Conservation (phyloP, 2,888 invertebrate genomes). For the Horisme vitalbata region DNA sequence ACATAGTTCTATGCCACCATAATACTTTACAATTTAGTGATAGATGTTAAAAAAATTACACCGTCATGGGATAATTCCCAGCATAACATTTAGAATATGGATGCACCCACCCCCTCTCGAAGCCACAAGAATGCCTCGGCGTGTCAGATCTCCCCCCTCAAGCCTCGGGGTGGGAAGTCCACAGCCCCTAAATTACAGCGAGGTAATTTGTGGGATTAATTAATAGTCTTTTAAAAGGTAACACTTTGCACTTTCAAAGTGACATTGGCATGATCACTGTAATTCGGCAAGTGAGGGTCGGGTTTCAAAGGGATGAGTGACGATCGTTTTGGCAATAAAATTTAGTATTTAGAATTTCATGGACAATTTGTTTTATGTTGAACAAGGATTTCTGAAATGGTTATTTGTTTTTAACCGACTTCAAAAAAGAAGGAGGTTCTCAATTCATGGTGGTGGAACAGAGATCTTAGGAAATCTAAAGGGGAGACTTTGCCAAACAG, state of each 20-base stretch:
- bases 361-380: too few species aligned
- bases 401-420: too few species aligned
- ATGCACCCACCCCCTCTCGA: constrained; percentile 50
- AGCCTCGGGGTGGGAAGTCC: not conserved
- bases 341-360: not conserved
- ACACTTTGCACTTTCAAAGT: constrained; percentile 7
- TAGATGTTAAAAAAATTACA: too few species aligned
- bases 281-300: constrained; percentile 10
- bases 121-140: constrained; percentile 77
- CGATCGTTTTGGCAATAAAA: not conserved
- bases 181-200: constrained; percentile 20
- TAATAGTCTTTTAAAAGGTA: constrained; percentile 22
- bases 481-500: too few species aligned
- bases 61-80: too few species aligned
- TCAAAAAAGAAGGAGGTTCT: too few species aligned
- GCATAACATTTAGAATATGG: constrained; percentile 31
- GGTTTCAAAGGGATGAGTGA: not conserved
- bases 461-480: too few species aligned
- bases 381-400: too few species aligned
- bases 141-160: constrained; percentile 63
- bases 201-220: constrained; percentile 25
- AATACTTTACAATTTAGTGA: too few species aligned
- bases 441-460: too few species aligned
- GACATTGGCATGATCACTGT: constrained; percentile 8
- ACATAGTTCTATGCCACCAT: too few species aligned